These are phyloP conservation scores for Podarcis raffonei DNA, from an alignment of 2,113 vertebrate genomes.

Conservation along the genomic window DNA sequence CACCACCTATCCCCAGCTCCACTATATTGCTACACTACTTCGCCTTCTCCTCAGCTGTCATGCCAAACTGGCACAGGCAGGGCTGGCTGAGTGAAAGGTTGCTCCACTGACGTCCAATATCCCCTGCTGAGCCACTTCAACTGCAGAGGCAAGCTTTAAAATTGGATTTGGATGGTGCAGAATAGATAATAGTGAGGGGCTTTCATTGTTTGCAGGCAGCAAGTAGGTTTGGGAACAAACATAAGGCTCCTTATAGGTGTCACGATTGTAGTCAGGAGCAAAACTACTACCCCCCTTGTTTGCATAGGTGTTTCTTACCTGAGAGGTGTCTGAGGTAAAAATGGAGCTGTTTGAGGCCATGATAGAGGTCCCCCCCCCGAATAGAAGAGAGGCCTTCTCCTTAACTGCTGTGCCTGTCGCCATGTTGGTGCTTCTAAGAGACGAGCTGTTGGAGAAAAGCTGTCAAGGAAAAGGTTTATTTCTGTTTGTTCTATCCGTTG, in stretches of 20 bases:
- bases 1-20: too few relatives aligned
- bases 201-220: background rate
- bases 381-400: background rate
- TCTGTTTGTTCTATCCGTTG: slow-evolving; percentile 14
- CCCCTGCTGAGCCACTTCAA: background rate
- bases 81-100: background rate
- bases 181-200: background rate
- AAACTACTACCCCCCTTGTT: too few relatives aligned
- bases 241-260: background rate
- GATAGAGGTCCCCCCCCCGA: too few relatives aligned
- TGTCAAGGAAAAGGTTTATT: slow-evolving; percentile 26
- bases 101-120: background rate
- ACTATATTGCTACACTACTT: too few relatives aligned
- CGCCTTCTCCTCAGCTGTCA: background rate
- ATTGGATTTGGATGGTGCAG: background rate
- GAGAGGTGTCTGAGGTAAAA: background rate
- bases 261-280: background rate
- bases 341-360: too few relatives aligned
- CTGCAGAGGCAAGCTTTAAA: background rate
- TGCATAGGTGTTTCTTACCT: background rate
- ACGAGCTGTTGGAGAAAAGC: background rate
- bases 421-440: background rate
- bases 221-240: background rate
- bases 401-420: background rate
- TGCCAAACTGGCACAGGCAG: background rate